Evolutionary conservation across 2,113 vertebrate genomes (phyloP).

Genomic region (Lipophrys pholis): DNA sequence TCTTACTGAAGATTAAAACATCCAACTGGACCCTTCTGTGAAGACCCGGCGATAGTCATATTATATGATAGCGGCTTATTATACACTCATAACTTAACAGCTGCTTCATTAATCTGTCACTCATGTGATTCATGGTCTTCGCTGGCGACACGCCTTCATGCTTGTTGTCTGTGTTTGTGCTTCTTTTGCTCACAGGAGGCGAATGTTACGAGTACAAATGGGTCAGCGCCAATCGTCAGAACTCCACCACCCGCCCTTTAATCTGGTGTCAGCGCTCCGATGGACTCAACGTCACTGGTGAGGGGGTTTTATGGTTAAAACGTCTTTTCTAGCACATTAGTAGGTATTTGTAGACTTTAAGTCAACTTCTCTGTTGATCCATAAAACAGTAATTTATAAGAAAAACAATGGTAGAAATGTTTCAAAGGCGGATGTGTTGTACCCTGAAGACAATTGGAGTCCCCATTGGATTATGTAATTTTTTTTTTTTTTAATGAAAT

Average conservation of each 20-base stretch:
- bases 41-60: slow-evolving; percentile 36
- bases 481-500: too few species aligned
- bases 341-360: background rate
- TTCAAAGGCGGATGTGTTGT: too few species aligned
- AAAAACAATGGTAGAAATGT: too few species aligned
- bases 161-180: slow-evolving; percentile 27
- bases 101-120: slow-evolving; percentile 63
- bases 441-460: too few species aligned
- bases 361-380: background rate
- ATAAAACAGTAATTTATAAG: background rate
- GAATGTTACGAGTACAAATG: slow-evolving; percentile 95
- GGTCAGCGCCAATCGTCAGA: slow-evolving; percentile 86
- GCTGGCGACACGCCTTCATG: slow-evolving; percentile 7
- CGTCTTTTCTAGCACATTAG: background rate
- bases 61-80: slow-evolving; percentile 56
- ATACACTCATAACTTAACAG: slow-evolving; percentile 51
- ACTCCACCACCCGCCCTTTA: slow-evolving; percentile 82
- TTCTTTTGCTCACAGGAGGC: slow-evolving; percentile 83
- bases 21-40: slow-evolving; percentile 46
- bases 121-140: slow-evolving; percentile 34
- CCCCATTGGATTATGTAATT: too few species aligned
- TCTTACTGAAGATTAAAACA: slow-evolving; percentile 68
- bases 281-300: slow-evolving; percentile 96
- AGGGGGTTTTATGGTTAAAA: background rate
- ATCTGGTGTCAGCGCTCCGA: slow-evolving; percentile 97